phyloP scores from a whole-genome alignment of 2,113 vertebrate species.

The Platichthys stellatus region DNA sequence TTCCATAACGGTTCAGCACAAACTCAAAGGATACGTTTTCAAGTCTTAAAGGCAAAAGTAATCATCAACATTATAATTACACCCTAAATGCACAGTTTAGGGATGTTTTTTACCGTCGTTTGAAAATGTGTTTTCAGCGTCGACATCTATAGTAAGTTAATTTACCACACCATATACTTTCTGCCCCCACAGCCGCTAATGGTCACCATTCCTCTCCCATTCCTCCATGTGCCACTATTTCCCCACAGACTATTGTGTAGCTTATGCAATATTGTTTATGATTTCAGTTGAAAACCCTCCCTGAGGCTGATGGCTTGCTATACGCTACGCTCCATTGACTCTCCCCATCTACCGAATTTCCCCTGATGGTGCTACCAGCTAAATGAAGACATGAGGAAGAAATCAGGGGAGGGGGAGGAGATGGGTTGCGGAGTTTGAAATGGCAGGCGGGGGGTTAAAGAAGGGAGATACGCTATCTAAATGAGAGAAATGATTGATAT shows the following conservation, averaged over 20 bases:
- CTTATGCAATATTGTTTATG: conserved; percentile 82
- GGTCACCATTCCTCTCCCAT: conserved; percentile 59
- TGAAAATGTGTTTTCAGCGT: conserved; percentile 50
- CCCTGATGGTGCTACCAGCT: conserved; percentile 79
- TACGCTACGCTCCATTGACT: conserved; percentile 82
- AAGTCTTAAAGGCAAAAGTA: background rate
- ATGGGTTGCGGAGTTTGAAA: conserved; percentile 38
- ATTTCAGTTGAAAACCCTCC: conserved; percentile 78
- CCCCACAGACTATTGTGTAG: conserved; percentile 72
- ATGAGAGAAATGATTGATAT: conserved; percentile 58
- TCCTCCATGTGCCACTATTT: conserved; percentile 42
- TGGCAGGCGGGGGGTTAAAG: conserved; percentile 38
- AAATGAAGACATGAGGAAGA: conserved; percentile 80
- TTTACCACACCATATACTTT: conserved; percentile 73
- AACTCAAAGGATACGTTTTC: no score
- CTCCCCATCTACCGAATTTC: conserved; percentile 82
- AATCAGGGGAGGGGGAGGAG: background rate
- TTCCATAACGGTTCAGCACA: no score
- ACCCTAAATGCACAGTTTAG: conserved; percentile 8
- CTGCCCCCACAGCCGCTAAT: conserved; percentile 58
- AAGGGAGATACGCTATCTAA: conserved; percentile 51
- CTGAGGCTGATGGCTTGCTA: conserved; percentile 75
- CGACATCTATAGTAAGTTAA: conserved; percentile 57
- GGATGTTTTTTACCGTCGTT: conserved; percentile 3
- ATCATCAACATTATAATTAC: conserved; percentile 6